A percentile compares a stretch with the other conserved stretches of the same genome.
Conservation (phyloP, 2,888 invertebrate genomes). For the Leptarthrus brevirostris region DNA sequence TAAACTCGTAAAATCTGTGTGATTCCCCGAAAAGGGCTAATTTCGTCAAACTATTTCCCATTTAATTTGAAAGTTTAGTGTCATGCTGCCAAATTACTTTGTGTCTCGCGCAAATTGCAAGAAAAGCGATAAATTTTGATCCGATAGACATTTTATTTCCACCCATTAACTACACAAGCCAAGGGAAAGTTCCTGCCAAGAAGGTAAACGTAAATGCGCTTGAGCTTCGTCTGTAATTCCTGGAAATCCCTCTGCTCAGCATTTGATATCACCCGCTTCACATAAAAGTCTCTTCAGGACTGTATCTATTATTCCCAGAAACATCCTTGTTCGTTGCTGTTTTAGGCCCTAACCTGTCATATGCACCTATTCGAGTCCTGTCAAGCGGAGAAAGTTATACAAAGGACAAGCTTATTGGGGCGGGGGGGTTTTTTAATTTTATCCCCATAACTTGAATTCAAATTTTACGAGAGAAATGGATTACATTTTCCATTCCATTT, state of each 20-base stretch:
- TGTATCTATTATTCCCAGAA: background rate
- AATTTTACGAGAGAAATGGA: background rate
- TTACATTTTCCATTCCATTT: background rate
- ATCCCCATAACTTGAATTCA: background rate
- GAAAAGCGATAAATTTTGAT: slow-evolving; percentile 26
- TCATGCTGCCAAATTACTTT: slow-evolving; percentile 33
- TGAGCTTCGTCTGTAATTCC: too few relatives aligned
- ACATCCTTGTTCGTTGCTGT: background rate
- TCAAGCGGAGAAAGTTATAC: background rate
- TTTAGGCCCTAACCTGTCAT: slow-evolving; percentile 24
- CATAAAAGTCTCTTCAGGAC: slow-evolving; percentile 6
- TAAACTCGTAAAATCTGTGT: too few relatives aligned
- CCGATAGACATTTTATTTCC: slow-evolving; percentile 27
- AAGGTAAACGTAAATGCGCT: slow-evolving; percentile 23
- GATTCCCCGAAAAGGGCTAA: too few relatives aligned
- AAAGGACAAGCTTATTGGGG: background rate
- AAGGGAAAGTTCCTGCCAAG: slow-evolving; percentile 29
- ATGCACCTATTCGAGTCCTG: slow-evolving; percentile 6
- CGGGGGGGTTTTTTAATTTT: slow-evolving; percentile 5
- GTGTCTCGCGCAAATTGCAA: slow-evolving; percentile 19
- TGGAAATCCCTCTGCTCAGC: too few relatives aligned
- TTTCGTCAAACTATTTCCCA: background rate
- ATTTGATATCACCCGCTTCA: slow-evolving; percentile 23
- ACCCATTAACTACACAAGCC: slow-evolving; percentile 24
- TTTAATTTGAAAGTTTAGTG: slow-evolving; percentile 30